Percentiles rank a stretch among this genome's conserved stretches.
Evolutionary conservation across 2,113 vertebrate species (phyloP).

Genomic region (Pteropus alecto): DNA sequence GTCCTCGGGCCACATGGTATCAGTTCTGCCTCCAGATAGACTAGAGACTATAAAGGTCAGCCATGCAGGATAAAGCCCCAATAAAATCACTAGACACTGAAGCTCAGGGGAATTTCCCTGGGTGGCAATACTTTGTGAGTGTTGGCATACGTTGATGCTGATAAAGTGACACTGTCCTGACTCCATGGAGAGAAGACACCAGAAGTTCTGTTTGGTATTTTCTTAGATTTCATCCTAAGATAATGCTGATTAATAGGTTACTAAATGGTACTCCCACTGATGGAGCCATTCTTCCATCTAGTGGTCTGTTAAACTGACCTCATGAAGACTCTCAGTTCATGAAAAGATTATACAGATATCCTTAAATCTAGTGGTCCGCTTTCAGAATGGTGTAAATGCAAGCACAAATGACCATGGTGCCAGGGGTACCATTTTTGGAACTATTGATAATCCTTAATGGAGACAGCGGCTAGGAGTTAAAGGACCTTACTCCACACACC

Average conservation of each 20-base stretch:
- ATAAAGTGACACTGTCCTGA: not conserved
- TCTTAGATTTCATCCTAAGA: not conserved
- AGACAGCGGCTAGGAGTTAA: not conserved
- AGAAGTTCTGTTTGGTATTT: not conserved
- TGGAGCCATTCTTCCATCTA: not conserved
- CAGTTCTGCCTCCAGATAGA: not conserved
- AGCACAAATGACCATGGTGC: not conserved
- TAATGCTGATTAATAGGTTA: not conserved
- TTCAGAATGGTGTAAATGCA: not conserved
- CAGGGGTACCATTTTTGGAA: not conserved
- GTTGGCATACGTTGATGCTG: not conserved
- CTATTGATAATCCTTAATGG: not conserved
- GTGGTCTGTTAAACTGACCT: not conserved
- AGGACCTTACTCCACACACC: not conserved
- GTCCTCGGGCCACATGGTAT: rapidly evolving
- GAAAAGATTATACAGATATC: not conserved
- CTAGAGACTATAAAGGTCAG: not conserved
- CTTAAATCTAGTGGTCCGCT: not conserved
- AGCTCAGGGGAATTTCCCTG: not conserved
- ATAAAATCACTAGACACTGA: not conserved
- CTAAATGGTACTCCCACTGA: not conserved
- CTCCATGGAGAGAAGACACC: not conserved
- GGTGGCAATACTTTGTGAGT: not conserved
- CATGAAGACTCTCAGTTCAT: not conserved
- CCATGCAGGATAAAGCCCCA: not conserved